Conservation (phyloP, 1,140 invertebrate species). For the Triops cancriformis region DNA sequence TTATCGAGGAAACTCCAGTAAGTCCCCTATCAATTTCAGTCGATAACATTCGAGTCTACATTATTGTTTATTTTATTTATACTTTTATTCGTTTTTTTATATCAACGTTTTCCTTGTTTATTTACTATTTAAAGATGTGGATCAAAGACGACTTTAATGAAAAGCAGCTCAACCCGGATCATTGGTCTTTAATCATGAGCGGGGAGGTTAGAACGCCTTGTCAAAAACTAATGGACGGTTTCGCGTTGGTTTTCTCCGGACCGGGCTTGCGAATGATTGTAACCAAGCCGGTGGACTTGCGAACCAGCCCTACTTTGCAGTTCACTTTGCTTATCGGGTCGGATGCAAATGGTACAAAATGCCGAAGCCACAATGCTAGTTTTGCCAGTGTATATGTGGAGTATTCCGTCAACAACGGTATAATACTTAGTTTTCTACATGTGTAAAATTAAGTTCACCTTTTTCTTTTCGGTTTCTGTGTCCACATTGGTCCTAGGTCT, state of each 20-base stretch:
- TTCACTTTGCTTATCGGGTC: slow-evolving; percentile 29
- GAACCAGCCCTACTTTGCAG: slow-evolving; percentile 37
- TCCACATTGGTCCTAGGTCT: slow-evolving; percentile 35
- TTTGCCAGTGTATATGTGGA: background rate
- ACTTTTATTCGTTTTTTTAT: too few species aligned
- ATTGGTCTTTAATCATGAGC: slow-evolving; percentile 38
- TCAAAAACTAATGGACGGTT: slow-evolving; percentile 35
- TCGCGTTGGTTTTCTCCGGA: slow-evolving; percentile 38
- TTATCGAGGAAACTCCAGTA: slow-evolving; percentile 29
- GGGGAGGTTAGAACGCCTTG: slow-evolving; percentile 36
- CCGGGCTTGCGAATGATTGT: slow-evolving; percentile 36
- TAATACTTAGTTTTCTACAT: too few species aligned
- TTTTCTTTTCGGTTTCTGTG: too few species aligned
- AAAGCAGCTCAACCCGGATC: slow-evolving; percentile 31
- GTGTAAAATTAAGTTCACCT: too few species aligned
- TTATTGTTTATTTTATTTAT: too few species aligned
- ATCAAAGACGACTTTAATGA: slow-evolving; percentile 39
- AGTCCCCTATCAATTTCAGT: slow-evolving; percentile 17
- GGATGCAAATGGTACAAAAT: background rate
- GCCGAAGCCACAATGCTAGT: background rate
- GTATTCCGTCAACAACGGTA: background rate
- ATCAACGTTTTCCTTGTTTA: slow-evolving; percentile 14
- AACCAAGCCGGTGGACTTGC: slow-evolving; percentile 38
- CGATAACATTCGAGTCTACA: too few species aligned
- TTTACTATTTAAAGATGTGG: slow-evolving; percentile 18